Base-by-base conservation (phyloP, 2,113 vertebrate species). In the Tonatia bakeri region DNA sequence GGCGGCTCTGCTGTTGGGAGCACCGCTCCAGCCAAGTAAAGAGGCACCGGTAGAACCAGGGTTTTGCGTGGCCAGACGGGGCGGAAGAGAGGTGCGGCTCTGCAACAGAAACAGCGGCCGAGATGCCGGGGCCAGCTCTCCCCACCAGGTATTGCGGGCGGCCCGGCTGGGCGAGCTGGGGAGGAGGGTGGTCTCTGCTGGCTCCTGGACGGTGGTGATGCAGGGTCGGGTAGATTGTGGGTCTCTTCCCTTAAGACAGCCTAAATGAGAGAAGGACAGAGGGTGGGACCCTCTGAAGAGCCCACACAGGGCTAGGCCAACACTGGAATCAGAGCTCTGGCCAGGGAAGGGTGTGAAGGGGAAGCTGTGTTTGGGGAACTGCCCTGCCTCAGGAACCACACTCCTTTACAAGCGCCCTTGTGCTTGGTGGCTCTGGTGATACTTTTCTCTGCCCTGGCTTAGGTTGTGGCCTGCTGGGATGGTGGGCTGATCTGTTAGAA, bases 351-450 rank as follows among this genome's bases (percentile, higher is more conserved):
- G 43, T 73, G 15, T 83, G 90, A 87, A 93, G 70, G 91, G 89
- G 95, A 93, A 96, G 87, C 94, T 83, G 91, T 72, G 79, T 94
- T 61, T 61, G 87, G 96, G 93, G 94, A 94, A 90, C 96, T 94
- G 38, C 65, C 72, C 26, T 61, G 73, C 64, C 33, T 72, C 24
- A 26, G 87, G 50, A 90, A 54, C 87, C 38, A 19, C 40, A 24
- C 13, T 86, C 52, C 14, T 95, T 73, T 79, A 82, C n/a, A 59
- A 76, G 77, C 73, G 79, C 73, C 54, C 67, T 85, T 89, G 33
- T 95, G 73, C 79, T 50, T 75, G 54, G 77, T 38, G 69, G 67
- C 54, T 59, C n/a, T 33, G n/a, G 69, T 24, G 50, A 73, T 73
- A 85, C 70, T 84, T 70, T 43, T 31, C 31, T 75, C 33, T 76